Base-by-base conservation (phyloP, 1,140 invertebrate species). In the Halesus radiatus region DNA sequence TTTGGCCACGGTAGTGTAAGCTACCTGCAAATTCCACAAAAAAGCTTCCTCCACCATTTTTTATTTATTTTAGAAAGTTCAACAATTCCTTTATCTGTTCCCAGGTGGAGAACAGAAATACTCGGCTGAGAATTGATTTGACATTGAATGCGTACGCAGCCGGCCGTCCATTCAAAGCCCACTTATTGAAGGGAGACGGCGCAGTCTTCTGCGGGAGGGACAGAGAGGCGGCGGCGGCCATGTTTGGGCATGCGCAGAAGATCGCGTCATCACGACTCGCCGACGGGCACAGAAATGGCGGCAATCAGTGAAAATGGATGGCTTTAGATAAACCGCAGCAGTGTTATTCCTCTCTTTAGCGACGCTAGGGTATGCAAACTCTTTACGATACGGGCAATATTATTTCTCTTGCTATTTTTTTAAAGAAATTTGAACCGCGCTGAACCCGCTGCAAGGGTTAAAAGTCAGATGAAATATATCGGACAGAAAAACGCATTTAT, bases 91-190 rank as follows among this genome's bases (percentile, higher is more conserved):
- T n/a, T 18, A 72, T 75, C 72, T 37, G 4, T 58, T 75, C 54
- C 26, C 72, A 76, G 80, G 76, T 78, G 73, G 80, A 53, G 53
- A 60, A 81, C 76, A 74, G 80, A 81, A 81, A 32, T 60, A 75
- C 54, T 79, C 81, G 72, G 74, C 70, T 68, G 76, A 78, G 81
- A 83, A 83, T 83, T 80, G 81, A 83, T 83, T 83, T 83, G 81
- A 78, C 81, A 83, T 83, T 83, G 81, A 77, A 29, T 54, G 75
- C 64, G 81, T 80, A 73, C 81, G 81, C 81, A 83, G 64, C 45
- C 81, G 64, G 52, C 50, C 50, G 75, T 62, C 78, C 79, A 78
- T 83, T 83, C 52, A 81, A 37, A 29, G 4, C 54, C 20, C 80
- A 81, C 23, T 81, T 81, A 81, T 78, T 26, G 22, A 66, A 81